Conservation (phyloP, 2,888 invertebrate genomes). For the Merodon equestris region DNA sequence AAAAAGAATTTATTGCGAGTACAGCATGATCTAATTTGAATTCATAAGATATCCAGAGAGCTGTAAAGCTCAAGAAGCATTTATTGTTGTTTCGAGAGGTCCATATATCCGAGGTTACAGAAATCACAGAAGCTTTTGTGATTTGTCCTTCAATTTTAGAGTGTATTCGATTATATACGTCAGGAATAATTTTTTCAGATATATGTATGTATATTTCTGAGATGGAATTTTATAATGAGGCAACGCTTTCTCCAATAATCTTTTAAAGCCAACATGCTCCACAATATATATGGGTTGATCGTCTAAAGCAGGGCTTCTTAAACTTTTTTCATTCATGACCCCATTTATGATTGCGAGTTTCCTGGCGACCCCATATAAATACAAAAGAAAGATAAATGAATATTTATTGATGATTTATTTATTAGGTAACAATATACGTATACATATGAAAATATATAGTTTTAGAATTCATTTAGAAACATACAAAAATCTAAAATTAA, state of each 20-base stretch:
- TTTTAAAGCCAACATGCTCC: neutral
- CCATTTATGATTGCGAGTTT: too few relatives aligned
- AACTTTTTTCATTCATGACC: too few relatives aligned
- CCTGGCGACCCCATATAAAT: too few relatives aligned
- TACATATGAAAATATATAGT: too few relatives aligned
- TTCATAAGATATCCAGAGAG: neutral
- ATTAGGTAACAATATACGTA: too few relatives aligned
- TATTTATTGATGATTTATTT: too few relatives aligned
- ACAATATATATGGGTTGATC: neutral
- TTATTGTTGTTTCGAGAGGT: conserved; percentile 12
- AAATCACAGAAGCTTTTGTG: conserved; percentile 5
- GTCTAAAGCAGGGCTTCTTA: too few relatives aligned
- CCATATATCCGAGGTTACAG: conserved; percentile 22
- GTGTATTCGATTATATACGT: too few relatives aligned
- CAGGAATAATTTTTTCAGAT: neutral
- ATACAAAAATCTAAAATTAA: too few relatives aligned
- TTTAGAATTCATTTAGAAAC: too few relatives aligned
- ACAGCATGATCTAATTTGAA: conserved; percentile 17
- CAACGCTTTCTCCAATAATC: neutral
- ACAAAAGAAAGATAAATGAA: too few relatives aligned
- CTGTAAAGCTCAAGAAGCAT: neutral
- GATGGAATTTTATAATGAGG: conserved; percentile 1
- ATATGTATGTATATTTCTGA: conserved; percentile 11
- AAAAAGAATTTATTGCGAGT: conserved; percentile 11
- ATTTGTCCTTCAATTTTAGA: neutral